A percentile compares a stretch with the other conserved stretches of the same genome.
Conservation (phyloP, 2,888 invertebrate genomes). For the Torymus tubicola region DNA sequence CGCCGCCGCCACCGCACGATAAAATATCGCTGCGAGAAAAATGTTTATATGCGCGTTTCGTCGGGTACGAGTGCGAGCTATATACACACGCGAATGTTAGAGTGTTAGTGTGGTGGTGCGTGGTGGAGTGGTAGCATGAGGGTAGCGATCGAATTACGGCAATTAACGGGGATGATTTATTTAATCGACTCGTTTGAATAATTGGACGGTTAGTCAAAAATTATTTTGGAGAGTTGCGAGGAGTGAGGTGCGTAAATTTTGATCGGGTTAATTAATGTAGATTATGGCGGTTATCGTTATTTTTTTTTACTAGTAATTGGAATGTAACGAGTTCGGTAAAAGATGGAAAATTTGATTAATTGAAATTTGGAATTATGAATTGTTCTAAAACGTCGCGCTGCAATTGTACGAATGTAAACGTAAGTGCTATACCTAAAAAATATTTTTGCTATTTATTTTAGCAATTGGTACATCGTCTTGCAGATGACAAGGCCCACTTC, state of each 20-base stretch:
- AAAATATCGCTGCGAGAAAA: constrained; percentile 18
- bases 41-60: constrained; percentile 1
- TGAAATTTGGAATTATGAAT: too few species aligned
- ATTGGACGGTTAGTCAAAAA: constrained; percentile 22
- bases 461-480: too few species aligned
- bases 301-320: too few species aligned
- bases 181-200: constrained; percentile 21
- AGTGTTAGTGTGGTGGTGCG: not conserved
- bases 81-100: not conserved
- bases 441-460: too few species aligned
- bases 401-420: too few species aligned
- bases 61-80: not conserved
- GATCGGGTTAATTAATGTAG: too few species aligned
- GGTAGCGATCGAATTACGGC: constrained; percentile 30
- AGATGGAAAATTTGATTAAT: too few species aligned
- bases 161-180: constrained; percentile 34
- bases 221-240: constrained; percentile 1
- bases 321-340: too few species aligned
- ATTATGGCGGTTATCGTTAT: too few species aligned
- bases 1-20: not conserved
- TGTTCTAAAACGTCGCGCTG: too few species aligned
- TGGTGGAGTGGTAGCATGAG: not conserved
- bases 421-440: too few species aligned
- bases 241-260: not conserved
- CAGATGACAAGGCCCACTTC: too few species aligned